Evolutionary conservation across 2,113 vertebrate genomes (phyloP).

Genomic region (Anoplopoma fimbria): DNA sequence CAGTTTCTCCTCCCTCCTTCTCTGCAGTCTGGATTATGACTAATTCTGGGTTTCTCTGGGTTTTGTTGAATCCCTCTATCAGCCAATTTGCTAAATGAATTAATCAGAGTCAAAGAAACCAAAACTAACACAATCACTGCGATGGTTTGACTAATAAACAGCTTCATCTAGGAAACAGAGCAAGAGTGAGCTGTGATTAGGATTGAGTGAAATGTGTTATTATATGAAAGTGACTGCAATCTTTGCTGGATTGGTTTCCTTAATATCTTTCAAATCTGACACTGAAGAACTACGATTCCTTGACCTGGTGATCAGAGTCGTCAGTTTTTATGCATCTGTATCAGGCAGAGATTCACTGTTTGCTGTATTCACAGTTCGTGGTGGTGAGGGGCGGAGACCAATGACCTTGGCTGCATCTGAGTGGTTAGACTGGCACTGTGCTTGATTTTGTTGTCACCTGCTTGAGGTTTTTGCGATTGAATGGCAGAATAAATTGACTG

Average conservation of each 20-base stretch:
- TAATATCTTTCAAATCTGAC: neutral
- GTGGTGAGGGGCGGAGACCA: constrained; percentile 12
- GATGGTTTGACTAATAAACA: constrained; percentile 9
- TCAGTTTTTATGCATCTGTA: neutral
- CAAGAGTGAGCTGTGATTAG: neutral
- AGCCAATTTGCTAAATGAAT: constrained; percentile 53
- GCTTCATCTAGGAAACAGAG: constrained; percentile 8
- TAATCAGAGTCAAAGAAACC: constrained; percentile 41
- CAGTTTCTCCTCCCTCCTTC: constrained; percentile 33
- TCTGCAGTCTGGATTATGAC: constrained; percentile 53
- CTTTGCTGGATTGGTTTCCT: constrained; percentile 1
- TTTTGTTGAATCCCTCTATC: constrained; percentile 28
- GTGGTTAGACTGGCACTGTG: neutral
- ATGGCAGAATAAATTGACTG: neutral
- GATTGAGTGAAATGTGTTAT: neutral
- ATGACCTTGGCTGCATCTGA: constrained; percentile 36
- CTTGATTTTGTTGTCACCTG: constrained; percentile 2
- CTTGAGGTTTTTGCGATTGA: neutral
- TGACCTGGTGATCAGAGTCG: neutral
- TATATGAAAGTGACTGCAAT: neutral
- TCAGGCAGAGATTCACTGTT: neutral
- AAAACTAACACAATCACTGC: constrained; percentile 3
- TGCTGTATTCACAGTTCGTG: neutral
- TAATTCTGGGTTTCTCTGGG: constrained; percentile 56
- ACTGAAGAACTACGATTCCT: neutral